Base-by-base conservation (phyloP, 2,113 vertebrate species). In the Otolemur garnettii region DNA sequence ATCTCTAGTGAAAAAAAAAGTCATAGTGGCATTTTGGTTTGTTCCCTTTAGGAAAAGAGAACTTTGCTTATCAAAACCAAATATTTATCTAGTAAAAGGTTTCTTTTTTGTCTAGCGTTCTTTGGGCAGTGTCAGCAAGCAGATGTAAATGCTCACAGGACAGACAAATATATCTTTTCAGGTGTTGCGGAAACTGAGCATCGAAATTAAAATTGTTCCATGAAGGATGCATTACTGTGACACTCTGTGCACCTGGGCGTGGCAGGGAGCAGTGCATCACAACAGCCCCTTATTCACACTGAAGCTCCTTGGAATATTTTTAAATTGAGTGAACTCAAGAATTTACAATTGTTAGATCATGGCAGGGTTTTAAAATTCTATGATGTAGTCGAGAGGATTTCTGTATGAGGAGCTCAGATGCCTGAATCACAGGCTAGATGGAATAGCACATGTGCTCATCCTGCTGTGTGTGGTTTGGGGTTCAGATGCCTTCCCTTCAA, bases 21-120 rank as follows among this genome's bases (percentile, higher is more conserved):
- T 24, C 35, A 7, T 12, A 11, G 50, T 74, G 55, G 55, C 86
- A 57, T 75, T 87, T 42, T 17, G 24, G 33, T 59, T 91, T 89
- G 78, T 74, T 96, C 82, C 66, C 64, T 45, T 84, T 45, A 38
- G n/a, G 77, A 92, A 86, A 80, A 90, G 85, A 81, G 71, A 74
- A 53, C 35, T 82, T 91, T 10, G 14, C 86, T 74, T 86, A 79
- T 92, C 55, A 80, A 95, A 96, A 80, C 71, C 71, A 92, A 96
- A 57, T 87, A 71, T 95, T 92, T 87, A 84, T 77, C 77, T 79
- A 77, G 38, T 38, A 22, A 75, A 71, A 94, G n/a, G n/a, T 60
- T 91, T 57, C 13, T 81, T 93, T 77, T 77, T 77, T 77, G 18
- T 59, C 53, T 82, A 21, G 4, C 14, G 2, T 79, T 84, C 75